These are phyloP conservation scores for Thamnophis sirtalis DNA, from an alignment of 2,113 vertebrate genomes.

Conservation along the genomic window DNA sequence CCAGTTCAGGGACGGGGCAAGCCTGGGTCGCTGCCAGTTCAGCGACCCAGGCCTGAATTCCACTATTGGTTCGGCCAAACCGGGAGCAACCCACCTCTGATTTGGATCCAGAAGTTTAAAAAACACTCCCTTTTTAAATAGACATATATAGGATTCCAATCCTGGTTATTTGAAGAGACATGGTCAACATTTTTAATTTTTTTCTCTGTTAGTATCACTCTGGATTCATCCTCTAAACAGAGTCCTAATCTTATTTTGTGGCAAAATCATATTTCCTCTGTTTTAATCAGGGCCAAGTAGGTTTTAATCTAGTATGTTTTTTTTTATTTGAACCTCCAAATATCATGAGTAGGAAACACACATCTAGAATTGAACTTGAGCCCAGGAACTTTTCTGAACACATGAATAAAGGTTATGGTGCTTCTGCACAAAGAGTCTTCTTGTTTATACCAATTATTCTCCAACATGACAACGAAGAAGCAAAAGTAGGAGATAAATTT, in stretches of 20 bases:
- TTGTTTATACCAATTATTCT: background rate
- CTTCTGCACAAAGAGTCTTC: background rate
- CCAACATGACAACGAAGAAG: background rate
- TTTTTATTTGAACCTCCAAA: background rate
- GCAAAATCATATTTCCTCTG: background rate
- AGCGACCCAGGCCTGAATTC: no score
- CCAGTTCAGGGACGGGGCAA: no score
- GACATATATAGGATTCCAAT: background rate
- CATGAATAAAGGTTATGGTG: background rate
- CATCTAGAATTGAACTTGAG: background rate
- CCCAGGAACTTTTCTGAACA: background rate
- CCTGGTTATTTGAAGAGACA: background rate
- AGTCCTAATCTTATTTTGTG: background rate
- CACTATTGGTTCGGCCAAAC: no score
- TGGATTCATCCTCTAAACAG: background rate
- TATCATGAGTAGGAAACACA: background rate
- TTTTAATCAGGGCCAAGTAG: background rate
- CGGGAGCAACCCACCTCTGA: no score
- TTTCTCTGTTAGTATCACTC: background rate
- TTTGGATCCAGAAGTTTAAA: background rate
- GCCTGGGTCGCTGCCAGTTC: no score
- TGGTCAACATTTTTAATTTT: background rate
- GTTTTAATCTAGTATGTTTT: background rate
- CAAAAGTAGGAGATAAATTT: background rate
- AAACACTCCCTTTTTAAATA: background rate